Evolutionary conservation across 2,888 invertebrate species (phyloP), one percentile per base, ranked within the genome.

Genomic region (Rhogogaster chlorosoma): DNA sequence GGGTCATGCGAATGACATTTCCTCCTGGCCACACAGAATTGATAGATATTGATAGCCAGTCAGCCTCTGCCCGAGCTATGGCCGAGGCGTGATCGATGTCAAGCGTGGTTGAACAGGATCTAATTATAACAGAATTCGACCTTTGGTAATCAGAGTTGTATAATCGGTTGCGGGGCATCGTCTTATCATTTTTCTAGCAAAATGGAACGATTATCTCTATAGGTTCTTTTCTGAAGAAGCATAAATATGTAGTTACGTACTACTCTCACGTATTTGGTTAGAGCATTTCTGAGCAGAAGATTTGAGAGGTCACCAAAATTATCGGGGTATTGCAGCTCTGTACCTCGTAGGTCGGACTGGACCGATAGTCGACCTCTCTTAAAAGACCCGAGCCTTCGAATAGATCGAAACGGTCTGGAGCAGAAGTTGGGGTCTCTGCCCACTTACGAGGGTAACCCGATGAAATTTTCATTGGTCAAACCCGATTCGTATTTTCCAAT

Each of bases 61-160:
- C 57, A n/a, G 57, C 38, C 61, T 29, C 10, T n/a, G 32, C 12
- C 61, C 38, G 57, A 38, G 84, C 18, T 38, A 45, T 61, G 49
- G 83, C 85, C 87, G 89, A 87, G 89, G 89, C 86, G 90, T 90
- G 91, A 91, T 91, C 90, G 90, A 90, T 90, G 90, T 89, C 90
- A 89, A 87, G 89, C 91, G 89, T 90, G 88, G 89, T 87, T 88
- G 61, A 61, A 89, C 89, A 88, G 88, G 89, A 89, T 89, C 90
- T 91, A 91, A 91, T 91, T 90, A 90, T 89, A 80, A 80, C 80
- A 6, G 26, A 22, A 22, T 26, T 22, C 38, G 38, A 61, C 61
- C 80, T 38, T 22, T 36, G 57, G 61, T 80, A 61, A 80, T 80
- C 38, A 36, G 18, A 38, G 10, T 22, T 12, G 49, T 36, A 18